phyloP scores from a whole-genome alignment of 2,113 vertebrate species.

The Murina feae region DNA sequence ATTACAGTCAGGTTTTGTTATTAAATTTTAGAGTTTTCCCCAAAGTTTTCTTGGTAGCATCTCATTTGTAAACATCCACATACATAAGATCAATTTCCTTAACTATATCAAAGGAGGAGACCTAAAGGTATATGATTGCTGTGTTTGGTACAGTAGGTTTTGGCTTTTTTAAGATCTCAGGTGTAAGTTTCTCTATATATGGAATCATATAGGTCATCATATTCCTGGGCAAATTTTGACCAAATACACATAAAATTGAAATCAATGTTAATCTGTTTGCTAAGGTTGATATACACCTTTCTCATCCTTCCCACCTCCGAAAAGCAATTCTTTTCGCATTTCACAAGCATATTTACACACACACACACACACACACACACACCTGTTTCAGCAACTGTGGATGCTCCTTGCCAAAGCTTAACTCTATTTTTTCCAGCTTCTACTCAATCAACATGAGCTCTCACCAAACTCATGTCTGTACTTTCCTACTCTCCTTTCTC shows the following conservation, averaged over 20 bases:
- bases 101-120: not conserved
- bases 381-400: not conserved
- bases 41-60: not conserved
- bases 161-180: not conserved
- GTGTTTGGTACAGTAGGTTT: not conserved
- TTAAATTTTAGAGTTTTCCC: not conserved
- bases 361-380: not conserved
- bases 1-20: not conserved
- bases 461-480: not conserved
- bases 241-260: not conserved
- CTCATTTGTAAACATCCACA: not conserved
- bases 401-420: not conserved
- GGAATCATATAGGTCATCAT: not conserved
- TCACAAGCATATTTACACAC: not conserved
- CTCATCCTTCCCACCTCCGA: not conserved
- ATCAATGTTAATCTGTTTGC: not conserved
- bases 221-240: not conserved
- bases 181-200: not conserved
- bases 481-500: not conserved
- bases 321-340: not conserved
- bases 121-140: not conserved
- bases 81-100: not conserved
- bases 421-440: not conserved
- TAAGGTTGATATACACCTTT: not conserved
- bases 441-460: not conserved